Percentiles rank a stretch among this genome's conserved stretches.
Conservation (phyloP, 92 coral and sea anemone genomes). For the Galaxea fascicularis region DNA sequence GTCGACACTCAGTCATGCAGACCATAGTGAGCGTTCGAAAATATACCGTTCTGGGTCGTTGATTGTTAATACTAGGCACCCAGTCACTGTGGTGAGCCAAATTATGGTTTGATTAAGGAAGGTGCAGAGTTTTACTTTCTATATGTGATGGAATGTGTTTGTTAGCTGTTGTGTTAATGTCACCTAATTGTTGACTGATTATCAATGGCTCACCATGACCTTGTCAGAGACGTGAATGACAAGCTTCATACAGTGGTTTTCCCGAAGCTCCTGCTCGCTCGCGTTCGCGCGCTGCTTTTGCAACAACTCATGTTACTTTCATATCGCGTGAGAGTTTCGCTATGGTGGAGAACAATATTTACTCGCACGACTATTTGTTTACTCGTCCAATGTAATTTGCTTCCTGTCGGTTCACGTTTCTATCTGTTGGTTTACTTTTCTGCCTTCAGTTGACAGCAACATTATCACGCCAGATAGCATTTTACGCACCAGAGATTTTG, state of each 20-base stretch:
- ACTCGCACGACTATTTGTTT: background rate
- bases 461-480: background rate
- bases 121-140: too few species aligned
- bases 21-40: background rate
- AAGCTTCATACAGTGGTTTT: background rate
- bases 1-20: slow-evolving; percentile 32
- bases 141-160: slow-evolving; percentile 40
- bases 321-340: background rate
- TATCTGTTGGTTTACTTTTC: background rate
- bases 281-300: background rate
- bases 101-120: background rate
- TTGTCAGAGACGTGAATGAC: background rate
- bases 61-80: background rate
- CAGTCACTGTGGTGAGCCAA: background rate
- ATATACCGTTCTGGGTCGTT: background rate
- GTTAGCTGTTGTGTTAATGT: slow-evolving; percentile 18
- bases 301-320: background rate
- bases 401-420: slow-evolving; percentile 5
- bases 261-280: background rate
- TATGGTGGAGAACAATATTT: background rate
- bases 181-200: slow-evolving; percentile 12
- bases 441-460: background rate
- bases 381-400: background rate
- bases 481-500: slow-evolving; percentile 22
- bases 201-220: background rate